These are phyloP conservation scores for Marisa cornuarietis DNA, from an alignment of 1,140 invertebrate species.

Conservation along the genomic window DNA sequence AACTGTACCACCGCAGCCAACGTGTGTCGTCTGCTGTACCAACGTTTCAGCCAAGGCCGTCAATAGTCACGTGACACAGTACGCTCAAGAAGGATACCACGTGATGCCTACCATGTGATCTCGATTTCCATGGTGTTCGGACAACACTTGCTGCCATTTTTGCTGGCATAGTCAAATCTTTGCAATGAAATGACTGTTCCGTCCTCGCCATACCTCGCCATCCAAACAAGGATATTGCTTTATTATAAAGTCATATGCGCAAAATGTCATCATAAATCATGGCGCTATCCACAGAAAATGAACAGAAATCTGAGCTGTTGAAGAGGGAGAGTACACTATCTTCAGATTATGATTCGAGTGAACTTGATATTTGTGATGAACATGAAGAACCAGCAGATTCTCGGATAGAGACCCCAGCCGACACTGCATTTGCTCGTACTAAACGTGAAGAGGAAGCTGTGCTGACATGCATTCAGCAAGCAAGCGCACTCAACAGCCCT, in stretches of 20 bases:
- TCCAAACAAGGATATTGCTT: no score
- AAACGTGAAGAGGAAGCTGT: conserved; percentile 47
- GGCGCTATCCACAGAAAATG: not conserved
- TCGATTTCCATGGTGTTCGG: conserved; percentile 47
- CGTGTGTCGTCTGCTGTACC: no score
- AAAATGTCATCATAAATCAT: not conserved
- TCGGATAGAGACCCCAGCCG: conserved; percentile 45
- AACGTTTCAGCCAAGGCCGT: no score
- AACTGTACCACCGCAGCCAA: no score
- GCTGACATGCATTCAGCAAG: conserved; percentile 47
- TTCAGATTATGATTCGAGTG: conserved; percentile 37
- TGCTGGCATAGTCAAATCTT: conserved; percentile 24
- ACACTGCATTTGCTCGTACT: conserved; percentile 49
- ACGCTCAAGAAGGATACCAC: not conserved
- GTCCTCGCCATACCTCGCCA: no score
- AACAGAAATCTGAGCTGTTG: not conserved
- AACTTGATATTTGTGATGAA: conserved; percentile 39
- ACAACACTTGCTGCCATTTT: conserved; percentile 40
- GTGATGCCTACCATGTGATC: conserved; percentile 26
- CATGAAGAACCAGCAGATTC: conserved; percentile 28
- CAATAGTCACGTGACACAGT: no score
- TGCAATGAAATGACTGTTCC: no score
- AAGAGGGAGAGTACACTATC: not conserved
- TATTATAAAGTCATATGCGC: no score
- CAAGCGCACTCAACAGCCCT: conserved; percentile 43